Evolutionary conservation across 2,113 vertebrate genomes (phyloP), one percentile per base, ranked within the genome.

Genomic region (Gambusia affinis): DNA sequence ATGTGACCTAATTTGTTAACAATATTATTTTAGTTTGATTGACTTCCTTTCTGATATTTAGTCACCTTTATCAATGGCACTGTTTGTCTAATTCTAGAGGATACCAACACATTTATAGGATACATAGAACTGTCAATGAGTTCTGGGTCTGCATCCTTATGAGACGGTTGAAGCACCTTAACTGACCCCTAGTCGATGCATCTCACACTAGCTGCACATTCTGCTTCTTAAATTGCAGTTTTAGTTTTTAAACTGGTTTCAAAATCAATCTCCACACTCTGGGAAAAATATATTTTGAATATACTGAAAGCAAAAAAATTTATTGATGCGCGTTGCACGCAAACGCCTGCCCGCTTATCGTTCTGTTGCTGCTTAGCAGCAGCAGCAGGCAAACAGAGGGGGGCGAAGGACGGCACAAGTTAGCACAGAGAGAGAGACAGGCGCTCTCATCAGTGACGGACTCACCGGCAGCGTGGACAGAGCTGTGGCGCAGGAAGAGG

Each of bases 401-500:
- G 77, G 76, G 74, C 14, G 78, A 83, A 75, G 81, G 87, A 85
- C 85, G 51, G 85, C 27, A 30, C 76, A 78, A 81, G 87, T 89
- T 79, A 80, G 81, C 71, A 73, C 62, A 60, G 77, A 81, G 82
- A 81, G 82, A 86, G 86, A 90, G 77, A 87, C 76, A 75, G 82
- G 76, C 74, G 73, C 89, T 87, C 88, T 90, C 84, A 84, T 85
- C 85, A 72, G 88, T 88, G 83, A 87, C 85, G 71, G 86, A 81
- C 88, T 90, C 86, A 63, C 75, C 65, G 85, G 84, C 82, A 89
- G 87, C 77, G 60, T 78, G 88, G 86, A 89, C 84, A 44, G 91
- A 91, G 76, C 90, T 81, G 83, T 84, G 90, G 88, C 73, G 89
- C 87, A 81, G 85, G 89, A 88, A 79, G 87, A 82, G 70, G 64